Evolutionary conservation across 2,797 vertebrate species (phyloP), one percentile per base, ranked within the genome.

Genomic region (Semotilus atromaculatus): DNA sequence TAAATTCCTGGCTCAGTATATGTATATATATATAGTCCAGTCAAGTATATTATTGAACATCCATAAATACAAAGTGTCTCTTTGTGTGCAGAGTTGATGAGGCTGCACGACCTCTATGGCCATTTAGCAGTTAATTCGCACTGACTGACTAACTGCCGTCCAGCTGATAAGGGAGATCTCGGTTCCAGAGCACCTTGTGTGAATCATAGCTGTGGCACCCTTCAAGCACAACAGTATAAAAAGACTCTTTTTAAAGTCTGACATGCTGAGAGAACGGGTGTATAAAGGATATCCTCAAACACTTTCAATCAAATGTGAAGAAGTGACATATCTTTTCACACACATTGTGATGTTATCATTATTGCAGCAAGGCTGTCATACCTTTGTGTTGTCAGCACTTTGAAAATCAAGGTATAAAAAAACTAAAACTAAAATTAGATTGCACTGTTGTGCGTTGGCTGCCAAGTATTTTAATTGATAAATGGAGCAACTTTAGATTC

Each of bases 171-270:
- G 31, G 7, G 75, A 85, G 26, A 82, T 64, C 34, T 80, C 72
- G 29, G 48, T 72, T 51, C 70, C 68, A 70, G 68, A 71, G 40
- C 53, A 78, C 68, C 53, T 75, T 75, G 78, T 83, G 55, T 80
- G 81, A 87, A 51, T 86, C 75, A 85, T 51, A 80, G 60, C 64
- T 64, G 31, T 79, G 45, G 29, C 60, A 86, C 64, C 67, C 77
- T 85, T 85, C 78, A 82, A 75, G 38, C 53, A 66, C 67, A 53
- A 36, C 16, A 1, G 45, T 19, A 45, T 29, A 80, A 77, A 80
- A 81, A 86, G 19, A 71, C 38, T 45, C 51, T 48, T 71, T 72
- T 53, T 68, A 74, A 75, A 62, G 40, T 11, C 60, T 34, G 45
- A 81, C 40, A n/a, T 40, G 7, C 64, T 58, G 62, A 78, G 70